A percentile compares a stretch with the other conserved stretches of the same genome.
These are phyloP conservation scores for Onychomys leucogaster DNA, from an alignment of 2,797 vertebrate species.

Conservation along the genomic window DNA sequence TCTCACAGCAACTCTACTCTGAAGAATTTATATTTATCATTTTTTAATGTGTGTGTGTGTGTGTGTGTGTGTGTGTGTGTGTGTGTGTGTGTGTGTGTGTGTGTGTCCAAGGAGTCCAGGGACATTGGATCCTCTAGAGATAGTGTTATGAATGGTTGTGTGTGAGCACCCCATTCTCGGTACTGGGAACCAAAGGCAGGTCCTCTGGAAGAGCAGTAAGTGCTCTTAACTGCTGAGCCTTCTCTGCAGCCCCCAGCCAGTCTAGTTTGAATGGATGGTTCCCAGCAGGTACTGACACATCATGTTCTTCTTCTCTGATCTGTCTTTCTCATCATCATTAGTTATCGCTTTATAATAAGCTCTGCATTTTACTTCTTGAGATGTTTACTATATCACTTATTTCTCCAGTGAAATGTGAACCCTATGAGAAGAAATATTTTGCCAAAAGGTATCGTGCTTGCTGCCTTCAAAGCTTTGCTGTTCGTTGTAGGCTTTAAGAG, in stretches of 20 bases:
- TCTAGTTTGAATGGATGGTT: neutral
- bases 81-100: neutral
- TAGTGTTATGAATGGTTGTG: neutral
- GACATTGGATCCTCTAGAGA: neutral
- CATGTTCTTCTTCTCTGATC: neutral
- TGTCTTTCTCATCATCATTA: neutral
- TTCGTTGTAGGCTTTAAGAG: neutral
- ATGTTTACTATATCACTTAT: neutral
- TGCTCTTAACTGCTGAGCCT: neutral
- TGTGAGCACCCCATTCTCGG: neutral
- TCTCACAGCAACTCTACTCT: neutral
- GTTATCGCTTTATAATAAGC: neutral
- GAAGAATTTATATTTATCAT: neutral
- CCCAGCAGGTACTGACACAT: accelerated
- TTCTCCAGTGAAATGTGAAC: neutral
- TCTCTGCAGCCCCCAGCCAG: neutral
- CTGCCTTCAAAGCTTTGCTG: neutral
- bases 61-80: neutral
- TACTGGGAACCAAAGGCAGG: too few species aligned
- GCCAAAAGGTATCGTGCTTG: neutral
- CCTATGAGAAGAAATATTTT: neutral
- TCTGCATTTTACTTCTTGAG: neutral
- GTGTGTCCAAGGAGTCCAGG: neutral
- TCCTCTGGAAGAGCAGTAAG: neutral
- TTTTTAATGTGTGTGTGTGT: neutral